Evolutionary conservation across 2,888 invertebrate species (phyloP), one percentile per base, ranked within the genome.

Genomic region (Euspilapteryx auroguttella): DNA sequence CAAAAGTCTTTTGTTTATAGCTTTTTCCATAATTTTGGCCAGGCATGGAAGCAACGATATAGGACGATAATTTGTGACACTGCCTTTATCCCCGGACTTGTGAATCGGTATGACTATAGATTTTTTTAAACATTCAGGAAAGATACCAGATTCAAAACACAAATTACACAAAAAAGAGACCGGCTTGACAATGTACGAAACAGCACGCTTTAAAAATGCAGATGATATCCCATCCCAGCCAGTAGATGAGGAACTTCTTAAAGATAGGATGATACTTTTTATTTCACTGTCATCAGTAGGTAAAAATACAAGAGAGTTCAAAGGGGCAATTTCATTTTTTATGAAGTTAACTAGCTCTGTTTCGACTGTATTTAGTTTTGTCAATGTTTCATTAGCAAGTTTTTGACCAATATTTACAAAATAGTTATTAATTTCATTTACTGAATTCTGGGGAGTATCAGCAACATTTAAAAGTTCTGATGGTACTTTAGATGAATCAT

Each of bases 171-270:
- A 12, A 12, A 13, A 14, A 12, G 4, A 9, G 12, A 27, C 9
- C 4, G 27, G 21, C 9, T 21, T 12, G n/a, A 13, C n/a, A n/a
- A 27, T 15, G n/a, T n/a, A 21, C 12, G 7, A 3, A 8, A 7
- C 5, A 8, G 12, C 8, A 8, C 12, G 5, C 13, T 27, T 27
- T 7, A 21, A 12, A 13, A 27, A 20, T 2, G 4, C n/a, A 2
- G 27, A 27, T 2, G 21, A 21, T 3, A 21, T 13, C 8, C 13
- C 27, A 12, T 27, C 27, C 27, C n/a, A n/a, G n/a, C n/a, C n/a
- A n/a, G n/a, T n/a, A n/a, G n/a, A n/a, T n/a, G n/a, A n/a, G n/a
- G n/a, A 9, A 21, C 13, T 20, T 2, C 13, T 6, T 11, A 27
- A 22, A 9, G 10, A 12, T 12, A 8, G 12, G 14, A 27, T 27